Evolutionary conservation across 2,113 vertebrate genomes (phyloP).

Genomic region (Stomatorhinus ivindoensis): DNA sequence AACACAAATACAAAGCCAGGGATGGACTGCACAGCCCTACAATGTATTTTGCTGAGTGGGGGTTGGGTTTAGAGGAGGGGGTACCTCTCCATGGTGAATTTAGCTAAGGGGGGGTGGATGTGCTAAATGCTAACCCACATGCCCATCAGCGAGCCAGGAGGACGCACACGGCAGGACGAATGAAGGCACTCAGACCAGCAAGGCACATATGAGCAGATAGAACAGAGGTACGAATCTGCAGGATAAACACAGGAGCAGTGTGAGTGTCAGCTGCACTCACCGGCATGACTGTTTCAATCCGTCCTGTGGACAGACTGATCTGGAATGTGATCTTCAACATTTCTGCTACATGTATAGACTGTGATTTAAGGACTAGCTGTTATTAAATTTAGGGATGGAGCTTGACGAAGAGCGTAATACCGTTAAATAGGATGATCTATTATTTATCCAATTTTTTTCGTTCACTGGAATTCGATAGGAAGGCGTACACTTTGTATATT

Average conservation of each 20-base stretch:
- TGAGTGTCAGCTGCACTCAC: neutral
- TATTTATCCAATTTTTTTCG: neutral
- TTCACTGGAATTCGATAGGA: neutral
- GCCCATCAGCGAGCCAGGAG: neutral
- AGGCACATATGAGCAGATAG: neutral
- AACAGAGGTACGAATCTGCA: neutral
- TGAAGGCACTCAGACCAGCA: too few species aligned
- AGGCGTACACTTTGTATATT: neutral
- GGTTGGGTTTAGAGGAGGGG: neutral
- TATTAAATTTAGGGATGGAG: neutral
- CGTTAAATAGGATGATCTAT: neutral
- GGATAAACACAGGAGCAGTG: neutral
- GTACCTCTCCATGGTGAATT: neutral
- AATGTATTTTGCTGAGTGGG: neutral
- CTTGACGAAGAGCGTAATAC: neutral
- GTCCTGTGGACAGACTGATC: neutral
- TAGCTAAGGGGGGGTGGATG: too few species aligned
- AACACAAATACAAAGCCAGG: neutral
- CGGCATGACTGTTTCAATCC: neutral
- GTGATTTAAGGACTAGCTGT: neutral
- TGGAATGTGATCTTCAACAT: neutral
- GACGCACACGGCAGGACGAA: too few species aligned
- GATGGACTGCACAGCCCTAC: neutral
- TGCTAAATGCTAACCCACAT: neutral
- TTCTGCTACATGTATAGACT: neutral